A percentile compares a stretch with the other conserved stretches of the same genome.
phyloP scores from a whole-genome alignment of 2,797 vertebrate species.

The Enteromius anoplus region DNA sequence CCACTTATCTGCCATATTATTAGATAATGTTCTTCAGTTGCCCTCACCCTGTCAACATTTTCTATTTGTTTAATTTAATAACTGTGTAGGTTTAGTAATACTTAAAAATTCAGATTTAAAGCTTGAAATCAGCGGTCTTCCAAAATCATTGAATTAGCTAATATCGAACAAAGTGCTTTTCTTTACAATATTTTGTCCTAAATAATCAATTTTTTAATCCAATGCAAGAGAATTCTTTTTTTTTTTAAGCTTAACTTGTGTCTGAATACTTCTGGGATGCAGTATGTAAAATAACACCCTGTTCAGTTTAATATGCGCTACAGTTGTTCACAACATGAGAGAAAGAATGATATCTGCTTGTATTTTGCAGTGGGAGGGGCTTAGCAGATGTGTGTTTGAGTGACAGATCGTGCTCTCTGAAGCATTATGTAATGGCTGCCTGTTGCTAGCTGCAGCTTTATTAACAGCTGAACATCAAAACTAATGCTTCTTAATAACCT shows the following conservation, averaged over 20 bases:
- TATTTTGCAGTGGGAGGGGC: not conserved
- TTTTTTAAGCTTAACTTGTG: not conserved
- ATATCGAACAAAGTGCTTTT: not conserved
- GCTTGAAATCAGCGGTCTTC: not conserved
- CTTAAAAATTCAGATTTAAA: not conserved
- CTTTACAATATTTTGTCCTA: not conserved
- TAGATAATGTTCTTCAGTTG: not conserved
- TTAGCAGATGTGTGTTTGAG: conserved; percentile 45
- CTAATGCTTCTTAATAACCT: not conserved
- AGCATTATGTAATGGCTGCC: conserved; percentile 12
- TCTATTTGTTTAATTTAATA: not conserved
- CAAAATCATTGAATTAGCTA: not conserved
- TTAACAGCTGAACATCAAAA: conserved; percentile 7
- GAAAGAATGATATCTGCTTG: not conserved
- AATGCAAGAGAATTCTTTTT: not conserved
- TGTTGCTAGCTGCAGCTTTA: conserved; percentile 41
- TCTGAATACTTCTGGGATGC: not conserved
- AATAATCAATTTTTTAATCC: not conserved
- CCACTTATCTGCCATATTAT: conserved; percentile 33
- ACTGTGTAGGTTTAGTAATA: not conserved
- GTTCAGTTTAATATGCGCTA: not conserved
- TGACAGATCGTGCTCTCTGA: conserved; percentile 24
- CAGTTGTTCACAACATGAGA: not conserved
- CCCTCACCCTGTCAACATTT: not conserved
- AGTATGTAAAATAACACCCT: not conserved